Evolutionary conservation across 2,888 invertebrate species (phyloP).

Genomic region (Bombyx huttoni): DNA sequence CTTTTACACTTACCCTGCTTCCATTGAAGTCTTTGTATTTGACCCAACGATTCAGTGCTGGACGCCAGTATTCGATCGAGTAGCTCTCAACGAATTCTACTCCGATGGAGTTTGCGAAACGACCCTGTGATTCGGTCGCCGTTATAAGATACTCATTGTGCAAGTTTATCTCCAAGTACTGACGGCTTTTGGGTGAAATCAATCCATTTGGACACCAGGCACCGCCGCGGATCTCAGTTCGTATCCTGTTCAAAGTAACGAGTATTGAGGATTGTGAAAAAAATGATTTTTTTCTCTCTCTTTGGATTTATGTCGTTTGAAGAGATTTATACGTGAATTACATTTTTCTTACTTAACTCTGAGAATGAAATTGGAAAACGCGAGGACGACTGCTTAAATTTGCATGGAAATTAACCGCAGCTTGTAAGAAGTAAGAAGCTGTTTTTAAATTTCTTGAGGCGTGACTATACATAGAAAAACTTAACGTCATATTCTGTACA

Average conservation of each 20-base stretch:
- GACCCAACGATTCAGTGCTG: slow-evolving; percentile 78
- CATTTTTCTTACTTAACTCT: background rate
- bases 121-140: slow-evolving; percentile 89
- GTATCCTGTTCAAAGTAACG: slow-evolving; percentile 72
- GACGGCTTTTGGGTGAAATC: slow-evolving; percentile 81
- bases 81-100: slow-evolving; percentile 90
- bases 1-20: slow-evolving; percentile 74
- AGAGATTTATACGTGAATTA: too few species aligned
- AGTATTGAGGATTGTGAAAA: too few species aligned
- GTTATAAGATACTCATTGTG: slow-evolving; percentile 83
- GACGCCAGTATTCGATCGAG: slow-evolving; percentile 85
- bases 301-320: too few species aligned
- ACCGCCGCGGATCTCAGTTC: slow-evolving; percentile 88
- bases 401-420: slow-evolving; percentile 1
- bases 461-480: slow-evolving; percentile 33
- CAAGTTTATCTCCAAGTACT: slow-evolving; percentile 88
- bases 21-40: slow-evolving; percentile 85
- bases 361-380: background rate
- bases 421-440: slow-evolving; percentile 5
- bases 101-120: slow-evolving; percentile 92
- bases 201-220: slow-evolving; percentile 93
- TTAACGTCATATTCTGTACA: slow-evolving; percentile 39
- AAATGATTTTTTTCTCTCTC: too few species aligned
- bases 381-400: background rate
- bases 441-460: slow-evolving; percentile 11